Evolutionary conservation across 2,797 vertebrate genomes (phyloP).

Genomic region (Crax fasciolata): DNA sequence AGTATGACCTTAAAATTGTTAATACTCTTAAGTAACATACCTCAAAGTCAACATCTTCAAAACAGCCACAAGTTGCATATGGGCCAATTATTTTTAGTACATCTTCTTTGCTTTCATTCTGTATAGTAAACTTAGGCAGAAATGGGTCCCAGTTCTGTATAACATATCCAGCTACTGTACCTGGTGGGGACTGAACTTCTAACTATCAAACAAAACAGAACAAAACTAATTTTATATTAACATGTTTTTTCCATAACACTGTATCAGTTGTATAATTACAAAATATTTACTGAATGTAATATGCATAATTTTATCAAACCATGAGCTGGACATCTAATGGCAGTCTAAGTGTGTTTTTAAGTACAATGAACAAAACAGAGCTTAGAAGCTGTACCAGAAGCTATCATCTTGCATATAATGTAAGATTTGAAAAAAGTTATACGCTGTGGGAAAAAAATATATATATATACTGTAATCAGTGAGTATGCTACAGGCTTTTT

Average conservation of each 20-base stretch:
- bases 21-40: constrained; percentile 64
- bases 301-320: background rate
- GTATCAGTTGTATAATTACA: background rate
- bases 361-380: background rate
- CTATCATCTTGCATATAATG: background rate
- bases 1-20: background rate
- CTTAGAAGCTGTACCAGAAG: background rate
- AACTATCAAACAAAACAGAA: constrained; percentile 73
- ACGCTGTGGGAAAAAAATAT: background rate
- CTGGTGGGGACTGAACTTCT: constrained; percentile 87
- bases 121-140: constrained; percentile 85
- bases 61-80: constrained; percentile 84
- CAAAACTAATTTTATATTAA: background rate
- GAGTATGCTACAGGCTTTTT: background rate
- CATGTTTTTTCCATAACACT: background rate
- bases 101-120: constrained; percentile 86
- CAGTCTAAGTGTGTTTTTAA: background rate
- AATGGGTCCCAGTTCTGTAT: constrained; percentile 87
- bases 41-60: constrained; percentile 88
- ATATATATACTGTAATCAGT: background rate
- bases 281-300: background rate
- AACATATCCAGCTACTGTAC: constrained; percentile 82
- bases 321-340: background rate
- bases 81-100: constrained; percentile 86
- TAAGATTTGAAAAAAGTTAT: background rate